A percentile compares a stretch with the other conserved stretches of the same genome.
Evolutionary conservation across 2,888 invertebrate genomes (phyloP).

Genomic region (Ametastegia equiseti): DNA sequence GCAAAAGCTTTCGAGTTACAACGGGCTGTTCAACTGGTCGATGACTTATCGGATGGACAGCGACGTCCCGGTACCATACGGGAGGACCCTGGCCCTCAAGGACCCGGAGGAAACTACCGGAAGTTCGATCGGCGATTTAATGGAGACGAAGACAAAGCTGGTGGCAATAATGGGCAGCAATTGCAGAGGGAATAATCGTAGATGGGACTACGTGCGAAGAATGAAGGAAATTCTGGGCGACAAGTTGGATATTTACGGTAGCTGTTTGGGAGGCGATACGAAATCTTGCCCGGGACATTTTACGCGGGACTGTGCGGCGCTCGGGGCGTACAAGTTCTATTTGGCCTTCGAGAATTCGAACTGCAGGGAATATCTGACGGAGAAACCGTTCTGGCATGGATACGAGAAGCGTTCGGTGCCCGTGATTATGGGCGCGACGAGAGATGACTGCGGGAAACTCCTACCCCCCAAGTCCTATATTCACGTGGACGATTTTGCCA

Average conservation of each 20-base stretch:
- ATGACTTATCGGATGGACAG: slow-evolving; percentile 83
- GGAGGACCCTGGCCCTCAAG: slow-evolving; percentile 76
- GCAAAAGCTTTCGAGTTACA: slow-evolving; percentile 75
- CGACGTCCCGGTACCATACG: slow-evolving; percentile 84
- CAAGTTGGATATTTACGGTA: slow-evolving; percentile 78
- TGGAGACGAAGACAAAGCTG: slow-evolving; percentile 71
- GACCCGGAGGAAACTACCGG: neutral
- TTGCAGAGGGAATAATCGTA: slow-evolving; percentile 76
- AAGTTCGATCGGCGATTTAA: neutral
- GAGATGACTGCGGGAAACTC: slow-evolving; percentile 75
- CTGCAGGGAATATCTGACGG: slow-evolving; percentile 84
- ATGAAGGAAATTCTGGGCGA: slow-evolving; percentile 79
- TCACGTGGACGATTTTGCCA: slow-evolving; percentile 79
- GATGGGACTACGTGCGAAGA: slow-evolving; percentile 78
- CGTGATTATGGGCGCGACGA: slow-evolving; percentile 81
- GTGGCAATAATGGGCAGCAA: slow-evolving; percentile 81
- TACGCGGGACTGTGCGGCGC: slow-evolving; percentile 78
- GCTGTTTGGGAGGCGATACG: slow-evolving; percentile 74
- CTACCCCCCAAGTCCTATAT: slow-evolving; percentile 83
- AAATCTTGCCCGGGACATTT: slow-evolving; percentile 83
- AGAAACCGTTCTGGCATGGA: slow-evolving; percentile 84
- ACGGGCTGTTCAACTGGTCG: slow-evolving; percentile 85
- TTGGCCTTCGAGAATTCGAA: slow-evolving; percentile 84
- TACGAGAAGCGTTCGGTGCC: slow-evolving; percentile 82
- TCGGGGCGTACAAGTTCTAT: slow-evolving; percentile 83